Evolutionary conservation across 2,888 invertebrate species (phyloP), one percentile per base, ranked within the genome.

Genomic region (Tinea semifulvella): DNA sequence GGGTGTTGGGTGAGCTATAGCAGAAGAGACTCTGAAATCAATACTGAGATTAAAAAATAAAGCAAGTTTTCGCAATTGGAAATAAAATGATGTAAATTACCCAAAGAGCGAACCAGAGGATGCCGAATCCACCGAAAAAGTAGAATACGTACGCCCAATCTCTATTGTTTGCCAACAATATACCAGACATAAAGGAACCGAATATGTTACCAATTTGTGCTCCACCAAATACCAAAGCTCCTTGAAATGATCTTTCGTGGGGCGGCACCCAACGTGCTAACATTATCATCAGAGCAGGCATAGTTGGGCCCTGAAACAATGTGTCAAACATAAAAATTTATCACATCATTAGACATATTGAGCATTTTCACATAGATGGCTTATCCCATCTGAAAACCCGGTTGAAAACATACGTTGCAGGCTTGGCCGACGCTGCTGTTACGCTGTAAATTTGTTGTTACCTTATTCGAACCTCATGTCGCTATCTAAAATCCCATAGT

Each of bases 291-390:
- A 90, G 77, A 1, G 88, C 87, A 43, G 84, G 86, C 73, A 88
- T 92, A 0, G 91, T 91, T 1, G 91, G 89, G 42, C 92, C 92
- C 83, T 86, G 60, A 46, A 65, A 63, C 14, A 14, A 27, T 35
- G 16, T 35, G n/a, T 16, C 5, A 35, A 28, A 28, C 28, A 28
- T n/a, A n/a, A 7, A 7, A 28, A 28, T 28, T n/a, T 11, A 28
- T 11, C n/a, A 28, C 22, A n/a, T n/a, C n/a, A n/a, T n/a, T n/a
- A n/a, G n/a, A n/a, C n/a, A n/a, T n/a, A n/a, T n/a, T n/a, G n/a
- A n/a, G n/a, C n/a, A n/a, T n/a, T n/a, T n/a, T n/a, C n/a, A n/a
- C n/a, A n/a, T n/a, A n/a, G n/a, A n/a, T n/a, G n/a, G n/a, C n/a
- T n/a, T n/a, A n/a, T n/a, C n/a, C n/a, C n/a, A n/a, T n/a, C n/a